Conservation (phyloP, 1,140 invertebrate species). For the Myzus persicae region DNA sequence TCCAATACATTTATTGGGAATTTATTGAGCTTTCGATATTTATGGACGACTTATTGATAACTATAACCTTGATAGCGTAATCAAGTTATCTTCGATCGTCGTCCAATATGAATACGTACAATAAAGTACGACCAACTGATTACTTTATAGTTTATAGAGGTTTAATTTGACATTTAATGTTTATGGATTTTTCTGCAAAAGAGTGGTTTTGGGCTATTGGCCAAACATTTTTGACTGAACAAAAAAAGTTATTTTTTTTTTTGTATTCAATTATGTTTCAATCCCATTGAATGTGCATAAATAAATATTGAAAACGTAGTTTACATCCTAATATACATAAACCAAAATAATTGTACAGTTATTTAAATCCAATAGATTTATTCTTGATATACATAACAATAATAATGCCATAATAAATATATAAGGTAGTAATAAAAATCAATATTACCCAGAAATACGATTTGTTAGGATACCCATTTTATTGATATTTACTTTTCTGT, state of each 20-base stretch:
- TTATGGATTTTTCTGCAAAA: not conserved
- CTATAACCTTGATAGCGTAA: too few species aligned
- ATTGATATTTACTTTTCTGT: conserved; percentile 9
- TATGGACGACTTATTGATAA: too few species aligned
- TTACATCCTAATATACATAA: not conserved
- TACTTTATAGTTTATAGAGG: not conserved
- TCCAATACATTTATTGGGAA: too few species aligned
- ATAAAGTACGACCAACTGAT: not conserved
- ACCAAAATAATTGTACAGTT: conserved; percentile 1
- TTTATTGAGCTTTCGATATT: too few species aligned
- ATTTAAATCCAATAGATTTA: conserved; percentile 13
- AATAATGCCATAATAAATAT: not conserved
- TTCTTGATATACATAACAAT: not conserved
- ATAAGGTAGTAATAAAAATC: not conserved
- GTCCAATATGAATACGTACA: not conserved
- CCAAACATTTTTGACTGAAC: not conserved
- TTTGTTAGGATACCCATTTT: not conserved
- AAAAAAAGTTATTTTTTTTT: not conserved
- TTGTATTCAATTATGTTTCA: not conserved
- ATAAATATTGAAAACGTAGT: not conserved
- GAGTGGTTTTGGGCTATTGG: not conserved
- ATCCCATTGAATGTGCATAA: not conserved
- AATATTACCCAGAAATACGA: not conserved
- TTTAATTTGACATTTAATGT: conserved; percentile 4
- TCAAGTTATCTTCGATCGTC: not conserved